phyloP scores from a whole-genome alignment of 2,888 invertebrate genomes.

The Troides oblongomaculatus region DNA sequence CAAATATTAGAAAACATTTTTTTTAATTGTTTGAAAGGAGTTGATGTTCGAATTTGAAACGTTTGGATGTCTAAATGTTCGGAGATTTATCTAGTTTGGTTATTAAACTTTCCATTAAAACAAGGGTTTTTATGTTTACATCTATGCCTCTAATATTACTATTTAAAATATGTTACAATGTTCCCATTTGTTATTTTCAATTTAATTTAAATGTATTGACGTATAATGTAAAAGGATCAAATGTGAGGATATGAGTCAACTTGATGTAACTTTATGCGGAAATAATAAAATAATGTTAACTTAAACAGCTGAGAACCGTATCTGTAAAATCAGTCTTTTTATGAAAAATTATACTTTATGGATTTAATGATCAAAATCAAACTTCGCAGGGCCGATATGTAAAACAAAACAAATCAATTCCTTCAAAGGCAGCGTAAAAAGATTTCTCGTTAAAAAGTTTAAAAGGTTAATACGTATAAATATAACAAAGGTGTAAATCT shows the following conservation, averaged over 20 bases:
- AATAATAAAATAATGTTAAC: constrained; percentile 25
- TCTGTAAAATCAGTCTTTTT: constrained; percentile 31
- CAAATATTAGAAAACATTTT: constrained; percentile 10
- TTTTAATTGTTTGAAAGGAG: constrained; percentile 25
- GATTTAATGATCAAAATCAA: constrained; percentile 18
- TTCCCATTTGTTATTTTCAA: constrained; percentile 77
- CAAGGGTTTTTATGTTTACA: constrained; percentile 59
- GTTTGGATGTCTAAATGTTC: constrained; percentile 50
- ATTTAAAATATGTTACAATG: constrained; percentile 80
- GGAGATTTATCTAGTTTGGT: constrained; percentile 67
- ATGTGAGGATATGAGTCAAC: constrained; percentile 35
- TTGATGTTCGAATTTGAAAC: constrained; percentile 29
- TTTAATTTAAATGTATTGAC: constrained; percentile 53
- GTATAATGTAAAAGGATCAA: constrained; percentile 34
- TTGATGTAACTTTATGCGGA: constrained; percentile 31
- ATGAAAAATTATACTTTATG: constrained; percentile 35
- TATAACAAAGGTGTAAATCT: constrained; percentile 26
- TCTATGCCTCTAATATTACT: constrained; percentile 74
- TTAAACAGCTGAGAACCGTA: constrained; percentile 26
- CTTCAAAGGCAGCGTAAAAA: constrained; percentile 36
- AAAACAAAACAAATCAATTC: constrained; percentile 39
- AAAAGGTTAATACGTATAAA: constrained; percentile 16
- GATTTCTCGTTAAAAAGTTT: constrained; percentile 18
- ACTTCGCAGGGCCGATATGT: constrained; percentile 45
- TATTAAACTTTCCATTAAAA: constrained; percentile 67